These are phyloP conservation scores for Xanthia togata DNA, from an alignment of 2,888 invertebrate species.

Conservation along the genomic window DNA sequence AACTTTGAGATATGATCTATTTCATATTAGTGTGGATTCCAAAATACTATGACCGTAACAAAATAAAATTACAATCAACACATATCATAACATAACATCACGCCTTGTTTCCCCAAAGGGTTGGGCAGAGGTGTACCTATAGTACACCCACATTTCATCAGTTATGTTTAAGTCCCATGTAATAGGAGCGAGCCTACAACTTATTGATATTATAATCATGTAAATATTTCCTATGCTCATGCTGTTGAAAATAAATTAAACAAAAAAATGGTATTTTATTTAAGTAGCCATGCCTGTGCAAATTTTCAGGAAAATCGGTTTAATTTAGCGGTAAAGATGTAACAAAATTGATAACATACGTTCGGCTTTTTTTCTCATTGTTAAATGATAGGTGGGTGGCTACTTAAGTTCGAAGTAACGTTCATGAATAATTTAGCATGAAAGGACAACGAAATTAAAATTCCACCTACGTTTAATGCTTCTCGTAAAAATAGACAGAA, in stretches of 20 bases:
- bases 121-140: too few relatives aligned
- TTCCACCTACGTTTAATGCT: slow-evolving; percentile 22
- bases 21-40: too few relatives aligned
- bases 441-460: slow-evolving; percentile 16
- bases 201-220: background rate
- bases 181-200: background rate
- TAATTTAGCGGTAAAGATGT: background rate
- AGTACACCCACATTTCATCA: background rate
- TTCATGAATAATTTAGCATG: background rate
- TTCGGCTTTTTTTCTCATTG: background rate
- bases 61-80: too few relatives aligned
- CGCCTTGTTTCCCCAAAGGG: too few relatives aligned
- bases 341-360: background rate
- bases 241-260: too few relatives aligned
- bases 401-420: background rate
- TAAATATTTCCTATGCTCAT: background rate
- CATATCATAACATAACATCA: too few relatives aligned
- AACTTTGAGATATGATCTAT: too few relatives aligned
- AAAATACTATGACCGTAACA: too few relatives aligned
- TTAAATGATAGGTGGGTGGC: background rate
- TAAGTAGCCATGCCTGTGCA: background rate
- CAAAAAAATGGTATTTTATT: background rate
- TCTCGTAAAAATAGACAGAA: slow-evolving; percentile 37
- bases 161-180: too few relatives aligned
- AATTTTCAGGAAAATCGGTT: background rate